Conservation (phyloP, 2,113 vertebrate species). For the Strigops habroptila region DNA sequence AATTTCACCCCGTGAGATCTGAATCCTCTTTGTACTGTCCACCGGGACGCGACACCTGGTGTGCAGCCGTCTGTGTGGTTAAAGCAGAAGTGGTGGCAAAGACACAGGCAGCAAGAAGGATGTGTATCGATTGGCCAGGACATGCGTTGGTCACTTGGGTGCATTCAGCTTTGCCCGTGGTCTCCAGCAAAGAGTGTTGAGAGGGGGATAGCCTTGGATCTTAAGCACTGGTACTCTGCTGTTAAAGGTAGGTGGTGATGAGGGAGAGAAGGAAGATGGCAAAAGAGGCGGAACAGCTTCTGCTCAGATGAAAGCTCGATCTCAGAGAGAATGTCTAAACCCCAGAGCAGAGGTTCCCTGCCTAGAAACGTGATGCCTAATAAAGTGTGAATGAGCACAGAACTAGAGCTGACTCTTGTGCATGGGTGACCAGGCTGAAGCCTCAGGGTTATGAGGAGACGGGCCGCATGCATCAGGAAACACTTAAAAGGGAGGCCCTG, state of each 20-base stretch:
- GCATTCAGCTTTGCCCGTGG: neutral
- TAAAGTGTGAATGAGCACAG: neutral
- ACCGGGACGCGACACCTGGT: neutral
- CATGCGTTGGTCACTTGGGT: neutral
- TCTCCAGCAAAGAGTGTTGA: neutral
- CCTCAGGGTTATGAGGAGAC: neutral
- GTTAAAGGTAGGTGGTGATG: neutral
- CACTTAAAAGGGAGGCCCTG: neutral
- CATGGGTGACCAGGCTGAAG: neutral
- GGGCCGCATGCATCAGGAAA: neutral
- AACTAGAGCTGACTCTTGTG: rapidly evolving
- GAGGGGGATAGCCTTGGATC: neutral
- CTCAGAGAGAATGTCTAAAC: neutral
- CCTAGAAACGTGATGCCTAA: neutral
- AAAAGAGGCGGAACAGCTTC: neutral
- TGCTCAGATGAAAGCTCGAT: neutral
- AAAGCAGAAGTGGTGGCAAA: neutral
- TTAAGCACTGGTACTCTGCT: neutral
- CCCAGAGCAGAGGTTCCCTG: neutral
- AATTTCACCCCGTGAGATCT: too few relatives aligned
- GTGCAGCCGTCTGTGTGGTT: neutral
- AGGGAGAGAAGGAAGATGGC: neutral
- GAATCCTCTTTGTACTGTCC: too few relatives aligned
- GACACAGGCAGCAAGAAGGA: neutral
- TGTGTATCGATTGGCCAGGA: neutral